Base-by-base conservation (phyloP, 2,888 invertebrate species). In the Polyommatus iphigenia region DNA sequence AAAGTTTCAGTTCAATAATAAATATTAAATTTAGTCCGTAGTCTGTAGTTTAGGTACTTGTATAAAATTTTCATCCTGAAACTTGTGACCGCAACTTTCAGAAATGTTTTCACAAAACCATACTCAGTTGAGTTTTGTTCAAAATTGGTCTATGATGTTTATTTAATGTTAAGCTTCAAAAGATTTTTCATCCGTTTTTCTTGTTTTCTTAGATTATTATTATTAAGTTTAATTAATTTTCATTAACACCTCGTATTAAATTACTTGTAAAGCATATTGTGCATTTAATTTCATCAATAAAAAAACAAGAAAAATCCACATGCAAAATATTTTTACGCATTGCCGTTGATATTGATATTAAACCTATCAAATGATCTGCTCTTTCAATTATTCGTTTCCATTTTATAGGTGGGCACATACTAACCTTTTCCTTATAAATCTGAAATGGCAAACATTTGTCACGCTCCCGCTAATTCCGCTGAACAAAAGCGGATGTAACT, bases 401-500 rank as follows among this genome's bases (percentile, higher is more conserved):
- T 62, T 54, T 18, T 54, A 62, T 62, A 10, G 62, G 62, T 20
- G 24, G 24, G 62, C 13, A 8, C 24, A 24, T 24, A 67, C 67
- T 67, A 1, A 67, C 67, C 29, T 67, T 24, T 59, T 20, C 62
- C 10, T 20, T 62, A 67, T 67, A 67, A 29, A 67, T 32, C 67
- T 29, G 15, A 8, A 67, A 67, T 67, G 32, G 67, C 29, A 29
- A 67, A 67, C 29, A 67, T 67, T 67, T 67, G 67, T 67, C 73
- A 20, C 46, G 24, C 41, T 73, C 20, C 73, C 46, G 13, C 24
- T 73, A 41, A 73, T 73, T 73, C 24, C 46, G 46, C 73, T 50
- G 73, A 46, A 46, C 73, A n/a, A 46, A 41, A 73, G 46, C 15
- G 36, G 73, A 73, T 73, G 24, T 73, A 13, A 72, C n/a, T 72